phyloP scores from a whole-genome alignment of 2,888 invertebrate species.

The Lasioglossum morio region DNA sequence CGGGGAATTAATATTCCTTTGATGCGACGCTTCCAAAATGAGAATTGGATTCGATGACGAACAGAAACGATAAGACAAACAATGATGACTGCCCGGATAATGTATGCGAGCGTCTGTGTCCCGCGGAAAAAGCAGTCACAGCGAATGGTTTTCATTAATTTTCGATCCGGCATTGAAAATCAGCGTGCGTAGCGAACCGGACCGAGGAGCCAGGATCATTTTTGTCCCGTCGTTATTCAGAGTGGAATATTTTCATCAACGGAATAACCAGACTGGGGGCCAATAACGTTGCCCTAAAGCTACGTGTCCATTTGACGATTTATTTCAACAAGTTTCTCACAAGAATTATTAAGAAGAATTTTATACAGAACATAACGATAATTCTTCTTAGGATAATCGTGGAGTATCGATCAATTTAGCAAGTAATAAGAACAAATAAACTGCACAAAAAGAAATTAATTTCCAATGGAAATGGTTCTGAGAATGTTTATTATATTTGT shows the following conservation, averaged over 20 bases:
- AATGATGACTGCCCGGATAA: not conserved
- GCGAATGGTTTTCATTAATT: conserved; percentile 38
- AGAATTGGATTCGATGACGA: not conserved
- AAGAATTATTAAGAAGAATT: no score
- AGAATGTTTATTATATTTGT: no score
- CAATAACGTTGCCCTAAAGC: conserved; percentile 39
- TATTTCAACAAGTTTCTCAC: not conserved
- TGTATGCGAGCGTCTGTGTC: not conserved
- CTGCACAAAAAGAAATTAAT: no score
- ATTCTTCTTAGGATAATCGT: no score
- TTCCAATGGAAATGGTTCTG: no score
- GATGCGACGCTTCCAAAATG: not conserved
- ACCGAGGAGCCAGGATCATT: conserved; percentile 43
- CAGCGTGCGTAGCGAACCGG: not conserved
- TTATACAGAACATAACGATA: no score
- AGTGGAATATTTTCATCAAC: conserved; percentile 52
- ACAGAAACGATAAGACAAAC: conserved; percentile 20
- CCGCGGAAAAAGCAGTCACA: not conserved
- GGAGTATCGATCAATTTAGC: no score
- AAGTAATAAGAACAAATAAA: no score
- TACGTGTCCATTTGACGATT: not conserved
- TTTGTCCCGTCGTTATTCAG: conserved; percentile 56
- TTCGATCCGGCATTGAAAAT: conserved; percentile 26
- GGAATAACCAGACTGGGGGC: conserved; percentile 36
- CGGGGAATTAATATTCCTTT: conserved; percentile 20